Base-by-base conservation (phyloP, 1,140 invertebrate species). In the Lithobius niger region DNA sequence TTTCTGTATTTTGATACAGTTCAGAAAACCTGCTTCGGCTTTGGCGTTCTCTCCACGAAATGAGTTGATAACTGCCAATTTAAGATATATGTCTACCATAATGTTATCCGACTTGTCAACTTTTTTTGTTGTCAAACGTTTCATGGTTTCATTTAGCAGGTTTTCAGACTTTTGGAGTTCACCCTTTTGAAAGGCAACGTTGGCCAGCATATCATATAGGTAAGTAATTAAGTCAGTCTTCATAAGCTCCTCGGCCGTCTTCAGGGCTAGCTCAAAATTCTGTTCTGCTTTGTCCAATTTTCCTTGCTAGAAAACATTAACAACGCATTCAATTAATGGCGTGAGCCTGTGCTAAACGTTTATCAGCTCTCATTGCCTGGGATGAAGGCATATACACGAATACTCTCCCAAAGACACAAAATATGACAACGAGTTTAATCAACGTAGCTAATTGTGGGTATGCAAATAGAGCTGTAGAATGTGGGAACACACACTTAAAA, bases 151-250 rank as follows among this genome's bases (percentile, higher is more conserved):
- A 15, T 83, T 74, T 73, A 90, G 95, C 22, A 96, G 69, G 53
- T 78, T 78, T 67, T 94, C 84, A 4, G 91, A 88, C 71, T 91
- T 92, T 59, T 79, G 72, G 62, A 81, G 80, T 57, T 93, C 76
- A 44, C 79, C 79, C 48, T 74, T 72, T 62, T 86, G 76, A 64
- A 90, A 80, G 16, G 89, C 88, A 45, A 94, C 72, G 73, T 95
- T 93, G 3, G 89, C 91, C 79, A 97, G 81, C 4, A 89, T 64
- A 74, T 95, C 90, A 66, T 85, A 92, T 55, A 93, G 81, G 63
- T 93, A 92, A 10, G 86, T 84, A 49, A 90, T 73, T 24, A 82
- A 88, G 60, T 85, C 71, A 58, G 79, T 65, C 69, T 86, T 79
- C 49, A 82, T 75, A 36, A 83, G 71, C 62, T 86, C 82, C 67